Evolutionary conservation across 2,113 vertebrate genomes (phyloP).

Genomic region (Struthio camelus): DNA sequence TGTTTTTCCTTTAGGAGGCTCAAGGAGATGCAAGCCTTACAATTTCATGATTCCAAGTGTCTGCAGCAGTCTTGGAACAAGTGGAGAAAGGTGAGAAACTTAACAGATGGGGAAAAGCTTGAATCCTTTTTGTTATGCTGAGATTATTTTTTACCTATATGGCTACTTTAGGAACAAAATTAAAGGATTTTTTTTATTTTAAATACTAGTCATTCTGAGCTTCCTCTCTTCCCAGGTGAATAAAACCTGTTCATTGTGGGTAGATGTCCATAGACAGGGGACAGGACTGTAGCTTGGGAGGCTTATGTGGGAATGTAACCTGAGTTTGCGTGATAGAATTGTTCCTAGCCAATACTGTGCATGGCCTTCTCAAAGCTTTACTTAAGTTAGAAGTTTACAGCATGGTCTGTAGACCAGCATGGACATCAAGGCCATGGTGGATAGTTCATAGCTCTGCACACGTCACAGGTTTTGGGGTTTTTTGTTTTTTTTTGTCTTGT

Average conservation of each 20-base stretch:
- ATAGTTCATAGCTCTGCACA: too few species aligned
- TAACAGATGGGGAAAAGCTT: not conserved
- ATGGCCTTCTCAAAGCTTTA: not conserved
- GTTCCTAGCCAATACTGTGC: not conserved
- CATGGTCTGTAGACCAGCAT: too few species aligned
- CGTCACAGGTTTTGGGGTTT: not conserved
- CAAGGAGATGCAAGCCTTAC: constrained; percentile 33
- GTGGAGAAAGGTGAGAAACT: constrained; percentile 77
- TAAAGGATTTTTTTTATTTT: not conserved
- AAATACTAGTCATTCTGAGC: not conserved
- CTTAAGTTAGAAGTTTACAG: not conserved
- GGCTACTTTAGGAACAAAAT: not conserved
- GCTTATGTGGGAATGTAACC: not conserved
- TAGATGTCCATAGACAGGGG: not conserved
- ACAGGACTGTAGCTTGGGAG: not conserved
- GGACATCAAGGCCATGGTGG: too few species aligned
- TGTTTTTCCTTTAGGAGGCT: constrained; percentile 59
- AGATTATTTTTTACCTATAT: not conserved
- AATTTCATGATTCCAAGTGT: constrained; percentile 43
- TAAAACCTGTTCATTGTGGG: too few species aligned
- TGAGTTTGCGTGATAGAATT: not conserved
- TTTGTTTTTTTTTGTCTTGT: not conserved
- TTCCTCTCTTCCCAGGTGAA: too few species aligned
- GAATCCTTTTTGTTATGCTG: not conserved
- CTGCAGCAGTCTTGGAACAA: constrained; percentile 67